Percentiles rank a stretch among this genome's conserved stretches.
phyloP scores from a whole-genome alignment of 2,888 invertebrate species.

The Ormyrus thymus region DNA sequence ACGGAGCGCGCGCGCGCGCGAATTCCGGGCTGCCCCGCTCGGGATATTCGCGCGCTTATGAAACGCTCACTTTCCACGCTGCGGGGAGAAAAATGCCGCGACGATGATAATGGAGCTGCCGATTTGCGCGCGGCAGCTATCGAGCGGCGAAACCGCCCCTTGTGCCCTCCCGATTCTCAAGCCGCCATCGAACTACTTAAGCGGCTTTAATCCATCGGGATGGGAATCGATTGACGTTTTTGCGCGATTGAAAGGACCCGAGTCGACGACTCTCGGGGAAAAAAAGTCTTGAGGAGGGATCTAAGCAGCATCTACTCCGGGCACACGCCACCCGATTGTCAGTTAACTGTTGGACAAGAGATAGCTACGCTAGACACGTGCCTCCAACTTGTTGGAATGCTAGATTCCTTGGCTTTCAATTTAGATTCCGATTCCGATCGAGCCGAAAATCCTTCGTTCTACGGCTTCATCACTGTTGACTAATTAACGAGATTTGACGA shows the following conservation, averaged over 20 bases:
- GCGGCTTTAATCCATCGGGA: no score
- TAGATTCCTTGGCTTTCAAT: slow-evolving; percentile 41
- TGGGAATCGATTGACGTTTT: no score
- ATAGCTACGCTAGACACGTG: slow-evolving; percentile 14
- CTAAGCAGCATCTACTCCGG: slow-evolving; percentile 7
- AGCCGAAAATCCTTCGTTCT: slow-evolving; percentile 16
- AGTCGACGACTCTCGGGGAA: neutral
- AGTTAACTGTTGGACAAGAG: slow-evolving; percentile 37
- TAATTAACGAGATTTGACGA: no score
- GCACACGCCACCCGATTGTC: slow-evolving; percentile 7
- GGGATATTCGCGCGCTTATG: neutral
- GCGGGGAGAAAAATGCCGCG: slow-evolving; percentile 8
- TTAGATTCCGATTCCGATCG: slow-evolving; percentile 32
- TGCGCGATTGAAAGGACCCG: no score
- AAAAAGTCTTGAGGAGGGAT: neutral
- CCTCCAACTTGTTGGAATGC: slow-evolving; percentile 6
- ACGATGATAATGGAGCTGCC: neutral
- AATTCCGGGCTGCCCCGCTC: no score
- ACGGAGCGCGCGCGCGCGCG: slow-evolving; percentile 11
- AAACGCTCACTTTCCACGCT: slow-evolving; percentile 24
- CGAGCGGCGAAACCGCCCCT: no score
- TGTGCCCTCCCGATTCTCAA: no score
- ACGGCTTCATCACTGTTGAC: slow-evolving; percentile 31
- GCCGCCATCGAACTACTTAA: no score
- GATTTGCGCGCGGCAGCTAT: no score